Conservation (phyloP, 2,797 vertebrate genomes). For the Anableps anableps region DNA sequence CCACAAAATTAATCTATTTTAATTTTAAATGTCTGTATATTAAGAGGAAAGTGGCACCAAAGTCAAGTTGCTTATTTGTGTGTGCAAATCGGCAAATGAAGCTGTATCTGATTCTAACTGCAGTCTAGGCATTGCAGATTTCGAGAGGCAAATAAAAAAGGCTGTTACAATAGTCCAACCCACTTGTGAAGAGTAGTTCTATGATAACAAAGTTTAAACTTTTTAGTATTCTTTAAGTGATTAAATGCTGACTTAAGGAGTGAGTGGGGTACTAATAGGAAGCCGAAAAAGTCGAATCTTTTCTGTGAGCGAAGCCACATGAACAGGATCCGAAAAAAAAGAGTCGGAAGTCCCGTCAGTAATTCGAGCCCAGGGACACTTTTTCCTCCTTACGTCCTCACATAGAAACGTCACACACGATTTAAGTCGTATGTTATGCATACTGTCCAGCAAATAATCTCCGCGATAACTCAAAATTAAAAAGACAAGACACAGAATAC, state of each 20-base stretch:
- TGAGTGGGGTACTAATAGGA: neutral
- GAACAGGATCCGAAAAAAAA: neutral
- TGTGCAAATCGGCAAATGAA: neutral
- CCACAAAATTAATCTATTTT: neutral
- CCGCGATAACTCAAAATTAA: neutral
- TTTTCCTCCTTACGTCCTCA: accelerated
- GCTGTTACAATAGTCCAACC: neutral
- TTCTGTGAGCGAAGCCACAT: neutral
- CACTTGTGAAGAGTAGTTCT: neutral
- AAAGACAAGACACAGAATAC: neutral
- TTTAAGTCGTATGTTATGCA: neutral
- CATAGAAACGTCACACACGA: neutral
- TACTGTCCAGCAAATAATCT: neutral
- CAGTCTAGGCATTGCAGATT: neutral
- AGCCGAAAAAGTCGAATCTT: neutral
- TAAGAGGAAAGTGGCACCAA: neutral
- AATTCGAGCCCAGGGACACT: no score
- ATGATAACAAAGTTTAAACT: neutral
- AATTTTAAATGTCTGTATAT: neutral
- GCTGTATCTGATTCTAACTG: neutral
- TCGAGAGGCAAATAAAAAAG: neutral
- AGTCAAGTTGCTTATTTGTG: neutral
- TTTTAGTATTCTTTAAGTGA: neutral
- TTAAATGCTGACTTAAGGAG: neutral
- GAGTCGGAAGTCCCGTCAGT: neutral